Conservation (phyloP, 2,888 invertebrate species). For the Drosophila nr. perissopoda region DNA sequence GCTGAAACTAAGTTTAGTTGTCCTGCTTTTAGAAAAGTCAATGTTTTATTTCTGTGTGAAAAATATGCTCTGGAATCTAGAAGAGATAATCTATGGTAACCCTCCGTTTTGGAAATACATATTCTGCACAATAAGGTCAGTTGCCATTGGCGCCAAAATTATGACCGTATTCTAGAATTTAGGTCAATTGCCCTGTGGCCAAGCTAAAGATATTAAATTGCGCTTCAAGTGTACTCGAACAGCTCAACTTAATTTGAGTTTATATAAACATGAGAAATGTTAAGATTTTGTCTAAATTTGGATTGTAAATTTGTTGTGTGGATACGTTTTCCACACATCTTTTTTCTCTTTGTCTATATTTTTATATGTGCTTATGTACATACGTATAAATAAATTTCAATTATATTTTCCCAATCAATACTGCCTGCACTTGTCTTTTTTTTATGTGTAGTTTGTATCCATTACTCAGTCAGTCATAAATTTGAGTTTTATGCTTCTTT, state of each 20-base stretch:
- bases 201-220: not conserved
- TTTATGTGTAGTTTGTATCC: not conserved
- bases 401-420: not conserved
- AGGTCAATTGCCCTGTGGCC: not conserved
- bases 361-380: not conserved
- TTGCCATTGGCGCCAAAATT: not conserved
- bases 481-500: not conserved
- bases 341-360: not conserved
- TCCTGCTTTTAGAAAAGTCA: not conserved
- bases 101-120: no score
- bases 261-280: not conserved
- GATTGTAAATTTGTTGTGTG: not conserved
- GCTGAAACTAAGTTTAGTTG: not conserved
- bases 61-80: not conserved
- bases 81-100: not conserved
- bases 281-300: not conserved
- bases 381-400: not conserved
- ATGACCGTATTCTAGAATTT: not conserved
- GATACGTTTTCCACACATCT: not conserved
- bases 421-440: not conserved
- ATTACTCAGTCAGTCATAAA: constrained; percentile 10
- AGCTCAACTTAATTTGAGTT: not conserved
- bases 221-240: not conserved
- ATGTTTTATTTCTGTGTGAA: not conserved
- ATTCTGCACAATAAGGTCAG: not conserved